Evolutionary conservation across 1,140 invertebrate species (phyloP).

Genomic region (Hypothenemus hampei): DNA sequence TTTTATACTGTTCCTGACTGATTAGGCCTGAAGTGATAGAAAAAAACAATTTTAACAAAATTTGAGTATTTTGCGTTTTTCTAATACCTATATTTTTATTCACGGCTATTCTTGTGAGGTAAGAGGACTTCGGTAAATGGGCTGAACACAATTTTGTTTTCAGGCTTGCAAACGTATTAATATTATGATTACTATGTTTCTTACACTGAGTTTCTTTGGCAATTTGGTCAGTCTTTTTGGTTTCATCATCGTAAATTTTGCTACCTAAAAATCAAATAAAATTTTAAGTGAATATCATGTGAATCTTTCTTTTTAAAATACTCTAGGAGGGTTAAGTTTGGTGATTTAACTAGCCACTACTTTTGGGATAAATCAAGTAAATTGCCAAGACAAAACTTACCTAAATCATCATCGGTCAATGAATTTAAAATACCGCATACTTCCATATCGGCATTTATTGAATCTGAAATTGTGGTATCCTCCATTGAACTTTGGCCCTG

Average conservation of each 20-base stretch:
- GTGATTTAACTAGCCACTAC: no score
- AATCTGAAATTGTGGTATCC: constrained; percentile 49
- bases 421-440: constrained; percentile 47
- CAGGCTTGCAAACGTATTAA: constrained; percentile 41
- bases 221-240: constrained; percentile 42
- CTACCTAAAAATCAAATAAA: constrained; percentile 12
- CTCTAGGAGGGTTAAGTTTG: no score
- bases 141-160: constrained; percentile 46
- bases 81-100: constrained; percentile 43
- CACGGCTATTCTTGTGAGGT: constrained; percentile 44
- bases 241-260: constrained; percentile 36
- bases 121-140: constrained; percentile 45
- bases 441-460: constrained; percentile 49
- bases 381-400: no score
- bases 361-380: no score
- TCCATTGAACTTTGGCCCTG: constrained; percentile 47
- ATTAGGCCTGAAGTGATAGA: constrained; percentile 30
- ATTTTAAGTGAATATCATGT: background rate
- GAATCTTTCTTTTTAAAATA: no score
- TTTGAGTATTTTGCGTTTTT: background rate
- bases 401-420: constrained; percentile 38
- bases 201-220: constrained; percentile 40
- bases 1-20: constrained; percentile 33
- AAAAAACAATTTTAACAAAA: background rate
- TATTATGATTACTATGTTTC: constrained; percentile 37